A percentile compares a stretch with the other conserved stretches of the same genome.
phyloP scores from a whole-genome alignment of 1,140 invertebrate species.

The Drosophila nikananu region DNA sequence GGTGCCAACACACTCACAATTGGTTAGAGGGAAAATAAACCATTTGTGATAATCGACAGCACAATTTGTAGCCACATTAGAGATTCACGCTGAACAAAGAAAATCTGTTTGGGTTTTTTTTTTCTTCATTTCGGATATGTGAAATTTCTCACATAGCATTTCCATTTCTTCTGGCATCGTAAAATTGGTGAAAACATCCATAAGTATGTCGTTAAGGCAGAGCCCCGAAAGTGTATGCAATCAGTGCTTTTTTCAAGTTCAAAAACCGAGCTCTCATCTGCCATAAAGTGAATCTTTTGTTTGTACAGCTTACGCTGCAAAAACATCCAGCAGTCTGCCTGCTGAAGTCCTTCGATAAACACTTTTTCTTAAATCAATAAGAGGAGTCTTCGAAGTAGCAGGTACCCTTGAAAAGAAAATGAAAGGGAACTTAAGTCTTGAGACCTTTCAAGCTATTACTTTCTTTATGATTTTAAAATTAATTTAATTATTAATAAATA shows the following conservation, averaged over 20 bases:
- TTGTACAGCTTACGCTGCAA: constrained; percentile 65
- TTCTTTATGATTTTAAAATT: background rate
- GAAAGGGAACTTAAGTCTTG: background rate
- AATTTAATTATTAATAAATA: background rate
- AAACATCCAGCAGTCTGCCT: constrained; percentile 31
- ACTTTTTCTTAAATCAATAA: constrained; percentile 47
- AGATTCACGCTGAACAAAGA: constrained; percentile 12
- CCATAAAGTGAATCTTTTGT: constrained; percentile 38
- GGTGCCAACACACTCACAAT: constrained; percentile 43
- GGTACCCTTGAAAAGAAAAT: constrained; percentile 13
- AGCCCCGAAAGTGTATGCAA: constrained; percentile 5
- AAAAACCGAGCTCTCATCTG: constrained; percentile 15
- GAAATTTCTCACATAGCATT: constrained; percentile 46
- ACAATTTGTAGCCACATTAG: constrained; percentile 4
- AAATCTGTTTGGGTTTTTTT: constrained; percentile 20
- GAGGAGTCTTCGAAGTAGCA: constrained; percentile 4
- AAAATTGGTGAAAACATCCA: constrained; percentile 40
- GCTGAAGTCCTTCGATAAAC: constrained; percentile 56
- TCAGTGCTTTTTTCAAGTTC: constrained; percentile 23
- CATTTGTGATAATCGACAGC: constrained; percentile 24
- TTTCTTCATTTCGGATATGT: constrained; percentile 13
- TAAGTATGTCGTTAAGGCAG: constrained; percentile 29
- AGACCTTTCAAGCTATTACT: background rate
- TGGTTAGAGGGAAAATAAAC: constrained; percentile 18
- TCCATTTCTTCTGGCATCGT: constrained; percentile 33